Evolutionary conservation across 92 coral and sea anemone species (phyloP).

Genomic region (Zoanthus gigantus): DNA sequence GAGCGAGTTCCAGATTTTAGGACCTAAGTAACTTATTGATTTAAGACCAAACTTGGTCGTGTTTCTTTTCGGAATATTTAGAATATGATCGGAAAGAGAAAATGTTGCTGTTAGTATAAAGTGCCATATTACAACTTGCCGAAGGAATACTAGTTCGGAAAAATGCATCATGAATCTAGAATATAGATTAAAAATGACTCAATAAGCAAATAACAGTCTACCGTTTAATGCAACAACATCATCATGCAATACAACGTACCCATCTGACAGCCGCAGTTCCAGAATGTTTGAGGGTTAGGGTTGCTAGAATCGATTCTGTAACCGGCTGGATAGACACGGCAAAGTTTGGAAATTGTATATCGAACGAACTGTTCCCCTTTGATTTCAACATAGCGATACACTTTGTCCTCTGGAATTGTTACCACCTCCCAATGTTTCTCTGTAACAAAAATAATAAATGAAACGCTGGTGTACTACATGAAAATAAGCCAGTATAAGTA

Average conservation of each 20-base stretch:
- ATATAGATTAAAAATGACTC: no score
- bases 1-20: no score
- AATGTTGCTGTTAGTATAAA: neutral
- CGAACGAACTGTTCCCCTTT: constrained; percentile 80
- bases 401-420: constrained; percentile 81
- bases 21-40: no score
- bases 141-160: no score
- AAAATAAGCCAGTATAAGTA: no score
- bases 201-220: no score
- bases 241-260: constrained; percentile 42
- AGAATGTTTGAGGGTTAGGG: constrained; percentile 84
- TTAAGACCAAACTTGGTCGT: no score
- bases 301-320: constrained; percentile 91
- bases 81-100: no score
- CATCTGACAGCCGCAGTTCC: constrained; percentile 92
- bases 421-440: constrained; percentile 74
- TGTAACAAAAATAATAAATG: neutral
- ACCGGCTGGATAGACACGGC: constrained; percentile 87
- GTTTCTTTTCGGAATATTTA: no score
- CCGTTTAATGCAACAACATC: neutral
- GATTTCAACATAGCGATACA: constrained; percentile 76
- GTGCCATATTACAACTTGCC: neutral
- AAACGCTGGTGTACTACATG: no score
- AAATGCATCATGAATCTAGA: no score
- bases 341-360: constrained; percentile 77